These are phyloP conservation scores for Nyctereutes procyonoides DNA, from an alignment of 2,113 vertebrate species.

Conservation along the genomic window DNA sequence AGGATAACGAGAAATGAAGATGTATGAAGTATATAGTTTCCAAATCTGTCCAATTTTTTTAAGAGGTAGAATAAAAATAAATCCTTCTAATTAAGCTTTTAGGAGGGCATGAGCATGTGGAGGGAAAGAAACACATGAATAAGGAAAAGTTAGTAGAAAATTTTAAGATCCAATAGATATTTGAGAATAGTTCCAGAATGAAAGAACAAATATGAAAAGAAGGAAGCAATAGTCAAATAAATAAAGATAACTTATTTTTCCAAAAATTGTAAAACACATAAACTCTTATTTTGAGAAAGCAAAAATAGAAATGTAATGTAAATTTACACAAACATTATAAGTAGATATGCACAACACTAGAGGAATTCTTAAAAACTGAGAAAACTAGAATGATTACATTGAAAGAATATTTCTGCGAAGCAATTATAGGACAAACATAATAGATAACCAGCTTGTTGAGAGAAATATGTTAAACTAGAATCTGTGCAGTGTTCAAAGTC, in stretches of 20 bases:
- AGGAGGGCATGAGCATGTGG: neutral
- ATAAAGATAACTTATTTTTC: neutral
- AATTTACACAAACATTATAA: neutral
- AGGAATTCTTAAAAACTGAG: neutral
- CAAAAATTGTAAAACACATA: neutral
- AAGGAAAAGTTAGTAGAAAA: neutral
- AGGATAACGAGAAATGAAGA: neutral
- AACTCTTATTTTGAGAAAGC: neutral
- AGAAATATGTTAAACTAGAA: neutral
- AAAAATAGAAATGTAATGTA: neutral
- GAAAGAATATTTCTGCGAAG: neutral
- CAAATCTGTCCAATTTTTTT: neutral
- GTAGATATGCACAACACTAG: neutral
- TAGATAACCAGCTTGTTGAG: neutral
- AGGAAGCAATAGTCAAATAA: neutral
- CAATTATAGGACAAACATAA: neutral
- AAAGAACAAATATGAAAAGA: neutral
- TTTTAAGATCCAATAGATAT: neutral
- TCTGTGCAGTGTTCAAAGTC: neutral
- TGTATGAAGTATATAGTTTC: neutral
- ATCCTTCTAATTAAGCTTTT: neutral
- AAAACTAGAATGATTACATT: conserved; percentile 7
- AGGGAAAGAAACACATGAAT: neutral
- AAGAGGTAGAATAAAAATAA: neutral
- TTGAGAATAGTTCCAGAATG: neutral